phyloP scores from a whole-genome alignment of 2,113 vertebrate species.

The Prunella himalayana region DNA sequence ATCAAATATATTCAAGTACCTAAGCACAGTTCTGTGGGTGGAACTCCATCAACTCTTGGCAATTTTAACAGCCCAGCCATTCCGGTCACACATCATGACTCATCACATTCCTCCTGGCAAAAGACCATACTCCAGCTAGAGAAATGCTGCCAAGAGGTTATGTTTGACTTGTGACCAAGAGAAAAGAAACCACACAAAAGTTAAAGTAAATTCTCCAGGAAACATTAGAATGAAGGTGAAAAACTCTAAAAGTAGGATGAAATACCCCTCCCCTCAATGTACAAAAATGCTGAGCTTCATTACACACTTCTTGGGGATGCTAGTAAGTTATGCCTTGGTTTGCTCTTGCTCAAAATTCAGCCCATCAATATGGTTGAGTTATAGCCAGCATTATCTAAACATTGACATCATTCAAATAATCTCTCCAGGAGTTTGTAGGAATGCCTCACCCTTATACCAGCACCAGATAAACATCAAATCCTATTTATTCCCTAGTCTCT shows the following conservation, averaged over 20 bases:
- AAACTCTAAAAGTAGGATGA: not conserved
- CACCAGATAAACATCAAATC: not conserved
- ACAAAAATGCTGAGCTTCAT: not conserved
- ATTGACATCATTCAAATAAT: accelerated
- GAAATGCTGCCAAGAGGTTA: not conserved
- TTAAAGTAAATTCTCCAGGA: not conserved
- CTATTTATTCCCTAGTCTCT: not conserved
- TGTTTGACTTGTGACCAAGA: not conserved
- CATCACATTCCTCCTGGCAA: not conserved
- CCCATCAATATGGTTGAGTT: not conserved
- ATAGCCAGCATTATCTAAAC: not conserved
- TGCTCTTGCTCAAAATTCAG: not conserved
- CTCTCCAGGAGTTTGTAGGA: not conserved
- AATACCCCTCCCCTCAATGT: not conserved
- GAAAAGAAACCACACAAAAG: not conserved
- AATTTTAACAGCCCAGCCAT: not conserved
- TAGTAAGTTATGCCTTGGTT: not conserved
- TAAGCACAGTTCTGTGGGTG: not conserved
- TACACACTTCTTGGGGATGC: not conserved
- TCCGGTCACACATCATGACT: not conserved
- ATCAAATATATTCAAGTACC: not conserved
- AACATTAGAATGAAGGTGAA: not conserved
- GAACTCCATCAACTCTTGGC: not conserved
- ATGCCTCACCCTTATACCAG: not conserved
- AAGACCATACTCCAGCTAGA: not conserved